Evolutionary conservation across 2,888 invertebrate genomes (phyloP), one percentile per base, ranked within the genome.

Genomic region (Caenorhabditis japonica): DNA sequence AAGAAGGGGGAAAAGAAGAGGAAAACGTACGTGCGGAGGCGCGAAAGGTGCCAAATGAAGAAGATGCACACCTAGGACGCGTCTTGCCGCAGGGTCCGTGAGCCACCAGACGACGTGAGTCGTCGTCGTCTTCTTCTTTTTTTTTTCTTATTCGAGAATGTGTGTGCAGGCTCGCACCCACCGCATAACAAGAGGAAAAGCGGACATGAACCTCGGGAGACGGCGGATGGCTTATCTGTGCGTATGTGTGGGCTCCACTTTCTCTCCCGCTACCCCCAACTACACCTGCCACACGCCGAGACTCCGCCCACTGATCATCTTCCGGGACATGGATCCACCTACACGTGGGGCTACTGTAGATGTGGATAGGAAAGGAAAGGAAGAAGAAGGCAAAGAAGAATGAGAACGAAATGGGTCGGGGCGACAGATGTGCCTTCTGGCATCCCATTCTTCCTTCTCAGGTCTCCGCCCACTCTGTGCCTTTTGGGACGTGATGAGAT

Each of bases 1-100:
- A 30, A 47, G 38, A 36, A 34, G 47, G 23, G 17, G 27, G 39
- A 17, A 53, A 52, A 49, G 44, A n/a, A n/a, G n/a, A n/a, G n/a
- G n/a, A n/a, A n/a, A n/a, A n/a, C n/a, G n/a, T n/a, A 64, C 36
- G 47, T 30, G 55, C 34, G 30, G 38, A 17, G 36, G 49, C 21
- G 49, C 34, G 60, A 66, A 64, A 72, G 72, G 72, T 72, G 72
- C 72, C 72, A 72, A 72, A 72, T 72, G 72, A 72, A 72, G 72
- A 72, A 72, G 64, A 72, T 72, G 72, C 72, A 72, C 72, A 72
- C 72, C 72, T 72, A 66, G 49, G 66, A 52, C 53, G 62, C 62
- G 46, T 55, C 46, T 41, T 64, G 64, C 64, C 64, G 56, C 49
- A 55, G 53, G 62, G 53, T 47, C 58, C 49, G 36, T 30, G 39